These are phyloP conservation scores for Agriopis aurantiaria DNA, from an alignment of 2,888 invertebrate species.

Conservation along the genomic window DNA sequence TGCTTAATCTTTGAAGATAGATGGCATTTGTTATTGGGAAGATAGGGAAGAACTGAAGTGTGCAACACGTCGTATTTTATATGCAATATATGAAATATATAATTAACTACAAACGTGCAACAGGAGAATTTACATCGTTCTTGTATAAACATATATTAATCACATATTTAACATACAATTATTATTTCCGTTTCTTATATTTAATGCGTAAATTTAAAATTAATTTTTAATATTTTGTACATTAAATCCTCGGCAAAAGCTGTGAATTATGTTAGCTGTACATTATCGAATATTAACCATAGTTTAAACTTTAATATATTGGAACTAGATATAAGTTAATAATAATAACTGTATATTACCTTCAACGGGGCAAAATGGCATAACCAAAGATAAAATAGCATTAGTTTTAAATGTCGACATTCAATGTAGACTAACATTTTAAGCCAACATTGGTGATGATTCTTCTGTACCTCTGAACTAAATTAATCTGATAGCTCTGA, in stretches of 20 bases:
- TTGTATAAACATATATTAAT: not conserved
- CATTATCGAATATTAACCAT: constrained; percentile 42
- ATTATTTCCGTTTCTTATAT: not conserved
- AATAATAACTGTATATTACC: constrained; percentile 36
- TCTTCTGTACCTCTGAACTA: not conserved
- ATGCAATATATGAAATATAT: not conserved
- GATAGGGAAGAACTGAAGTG: not conserved
- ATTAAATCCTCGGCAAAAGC: constrained; percentile 48
- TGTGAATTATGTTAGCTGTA: constrained; percentile 62
- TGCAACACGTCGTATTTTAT: not conserved
- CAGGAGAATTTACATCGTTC: not conserved
- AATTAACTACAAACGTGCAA: not conserved
- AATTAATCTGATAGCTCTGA: not conserved
- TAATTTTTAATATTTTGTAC: constrained; percentile 30
- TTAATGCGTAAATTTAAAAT: constrained; percentile 17
- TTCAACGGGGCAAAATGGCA: constrained; percentile 21
- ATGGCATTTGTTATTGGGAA: not conserved
- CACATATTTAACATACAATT: not conserved
- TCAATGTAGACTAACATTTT: constrained; percentile 21
- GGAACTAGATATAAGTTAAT: constrained; percentile 21
- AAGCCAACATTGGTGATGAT: not conserved
- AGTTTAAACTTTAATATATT: not conserved
- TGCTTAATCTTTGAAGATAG: too few relatives aligned
- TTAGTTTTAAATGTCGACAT: constrained; percentile 31
- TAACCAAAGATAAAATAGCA: constrained; percentile 38